These are phyloP conservation scores for Tauraco erythrolophus DNA, from an alignment of 2,113 vertebrate genomes.

Conservation along the genomic window DNA sequence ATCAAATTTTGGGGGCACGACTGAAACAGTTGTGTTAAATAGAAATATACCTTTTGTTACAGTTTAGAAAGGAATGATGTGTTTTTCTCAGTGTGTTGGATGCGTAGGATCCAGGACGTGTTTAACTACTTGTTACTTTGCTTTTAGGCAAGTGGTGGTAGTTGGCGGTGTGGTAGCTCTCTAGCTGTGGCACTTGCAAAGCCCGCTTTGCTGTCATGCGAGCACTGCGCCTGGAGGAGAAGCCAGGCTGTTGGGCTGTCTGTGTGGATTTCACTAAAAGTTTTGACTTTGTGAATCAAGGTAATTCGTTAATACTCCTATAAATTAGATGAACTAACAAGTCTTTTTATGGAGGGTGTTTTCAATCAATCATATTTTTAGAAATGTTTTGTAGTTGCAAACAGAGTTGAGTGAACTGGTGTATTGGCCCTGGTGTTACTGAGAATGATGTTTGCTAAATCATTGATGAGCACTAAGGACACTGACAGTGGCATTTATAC, in stretches of 20 bases:
- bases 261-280: background rate
- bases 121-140: background rate
- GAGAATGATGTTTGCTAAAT: background rate
- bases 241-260: background rate
- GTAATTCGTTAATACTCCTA: background rate
- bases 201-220: background rate
- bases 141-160: background rate
- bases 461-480: background rate
- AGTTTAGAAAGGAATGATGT: background rate
- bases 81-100: accelerated
- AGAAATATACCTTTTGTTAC: background rate
- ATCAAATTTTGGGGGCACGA: background rate
- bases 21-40: background rate
- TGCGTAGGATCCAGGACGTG: background rate
- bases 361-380: background rate
- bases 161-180: background rate
- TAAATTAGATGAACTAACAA: background rate
- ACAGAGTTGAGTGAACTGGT: background rate
- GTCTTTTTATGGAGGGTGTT: background rate
- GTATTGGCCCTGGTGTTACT: background rate
- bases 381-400: background rate
- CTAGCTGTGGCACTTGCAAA: background rate
- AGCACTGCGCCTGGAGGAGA: background rate
- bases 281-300: background rate
- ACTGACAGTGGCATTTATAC: background rate